Base-by-base conservation (phyloP, 1,140 invertebrate species). In the Ceratina australensis region DNA sequence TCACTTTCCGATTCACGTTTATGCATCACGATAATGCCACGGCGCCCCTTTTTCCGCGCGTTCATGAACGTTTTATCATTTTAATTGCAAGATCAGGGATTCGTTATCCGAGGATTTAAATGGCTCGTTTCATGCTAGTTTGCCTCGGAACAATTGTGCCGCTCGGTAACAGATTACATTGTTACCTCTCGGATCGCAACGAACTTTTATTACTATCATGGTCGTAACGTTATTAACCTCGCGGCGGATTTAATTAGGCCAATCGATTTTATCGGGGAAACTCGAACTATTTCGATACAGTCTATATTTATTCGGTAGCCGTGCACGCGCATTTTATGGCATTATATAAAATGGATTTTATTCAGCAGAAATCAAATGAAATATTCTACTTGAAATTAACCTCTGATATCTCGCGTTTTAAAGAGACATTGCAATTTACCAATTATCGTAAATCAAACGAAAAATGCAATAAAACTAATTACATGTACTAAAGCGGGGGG, bases 1-100 rank as follows among this genome's bases (percentile, higher is more conserved):
- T 64, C 63, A 64, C 33, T 64, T 64, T 64, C 63, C 33, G 33
- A 64, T 64, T 24, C 63, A 12, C 42, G 63, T 64, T 64, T 64
- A n/a, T 8, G 18, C 26, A 20, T 15, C 33, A 16, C 63, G 63
- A 64, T 64, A 47, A 47, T 64, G 2, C 15, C 20, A 1, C 0
- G 28, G 28, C 2, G 4, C 33, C 22, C 63, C 22, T 2, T 22
- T 47, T 47, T 64, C n/a, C 56, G 24, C 22, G 4, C 3, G 20
- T 33, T 22, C 63, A 2, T 22, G 20, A 47, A 15, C n/a, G 22
- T 64, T 64, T 64, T 20, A 33, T 33, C 28, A 33, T 33, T 33
- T 33, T 64, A 64, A 64, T 64, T 64, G 20, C 13, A 0, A 22
- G n/a, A 20, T 2, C 5, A 22, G 5, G 61, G 18, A 26, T 42